A percentile compares a stretch with the other conserved stretches of the same genome.
These are phyloP conservation scores for Thera britannica DNA, from an alignment of 2,888 invertebrate species.

Conservation along the genomic window DNA sequence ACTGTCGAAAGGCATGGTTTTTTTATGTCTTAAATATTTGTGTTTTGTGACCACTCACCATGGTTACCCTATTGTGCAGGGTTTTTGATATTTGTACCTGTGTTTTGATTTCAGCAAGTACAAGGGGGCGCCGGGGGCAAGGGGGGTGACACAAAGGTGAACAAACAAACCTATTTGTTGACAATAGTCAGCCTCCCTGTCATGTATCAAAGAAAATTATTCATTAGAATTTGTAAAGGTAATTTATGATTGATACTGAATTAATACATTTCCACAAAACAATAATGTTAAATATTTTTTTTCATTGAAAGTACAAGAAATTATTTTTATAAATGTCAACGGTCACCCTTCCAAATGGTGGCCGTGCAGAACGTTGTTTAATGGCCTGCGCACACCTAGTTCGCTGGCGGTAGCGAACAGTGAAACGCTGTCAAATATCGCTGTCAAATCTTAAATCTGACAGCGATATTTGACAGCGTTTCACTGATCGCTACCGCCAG, in stretches of 20 bases:
- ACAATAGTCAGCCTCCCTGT: constrained; percentile 27
- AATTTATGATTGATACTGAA: constrained; percentile 2
- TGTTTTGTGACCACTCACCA: background rate
- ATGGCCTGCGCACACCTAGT: too few species aligned
- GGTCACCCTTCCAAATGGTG: too few species aligned
- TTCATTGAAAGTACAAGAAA: background rate
- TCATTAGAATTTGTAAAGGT: constrained; percentile 11
- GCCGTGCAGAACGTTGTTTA: too few species aligned
- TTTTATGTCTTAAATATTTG: too few species aligned
- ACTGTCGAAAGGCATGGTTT: too few species aligned
- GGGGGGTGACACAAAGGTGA: background rate
- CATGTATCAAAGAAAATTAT: constrained; percentile 33
- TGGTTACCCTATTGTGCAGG: constrained; percentile 45
- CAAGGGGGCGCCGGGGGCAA: constrained; percentile 35
- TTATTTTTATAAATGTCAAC: too few species aligned
- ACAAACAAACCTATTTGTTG: constrained; percentile 24
- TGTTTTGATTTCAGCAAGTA: constrained; percentile 69
- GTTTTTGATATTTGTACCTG: constrained; percentile 74
- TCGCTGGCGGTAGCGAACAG: too few species aligned
- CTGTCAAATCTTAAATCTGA: too few species aligned
- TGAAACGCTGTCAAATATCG: too few species aligned
- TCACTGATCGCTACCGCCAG: too few species aligned
- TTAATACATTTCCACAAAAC: background rate
- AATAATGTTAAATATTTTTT: background rate
- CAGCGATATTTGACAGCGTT: too few species aligned